Percentiles rank a stretch among this genome's conserved stretches.
Conservation (phyloP, 2,888 invertebrate genomes). For the Notodonta dromedarius region DNA sequence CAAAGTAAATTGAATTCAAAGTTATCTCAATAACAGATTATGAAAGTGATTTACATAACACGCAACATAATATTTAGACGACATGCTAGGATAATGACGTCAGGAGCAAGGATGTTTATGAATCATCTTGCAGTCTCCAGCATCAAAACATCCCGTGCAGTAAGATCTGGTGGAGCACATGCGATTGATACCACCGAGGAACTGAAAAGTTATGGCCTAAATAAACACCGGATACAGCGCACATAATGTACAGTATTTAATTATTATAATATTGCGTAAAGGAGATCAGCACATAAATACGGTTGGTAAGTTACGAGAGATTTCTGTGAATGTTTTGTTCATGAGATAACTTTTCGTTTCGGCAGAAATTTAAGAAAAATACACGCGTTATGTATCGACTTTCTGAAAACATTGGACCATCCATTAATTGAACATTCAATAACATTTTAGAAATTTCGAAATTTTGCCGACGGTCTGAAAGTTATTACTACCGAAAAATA, state of each 20-base stretch:
- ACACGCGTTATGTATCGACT: background rate
- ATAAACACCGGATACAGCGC: constrained; percentile 28
- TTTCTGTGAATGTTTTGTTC: background rate
- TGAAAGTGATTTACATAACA: constrained; percentile 1
- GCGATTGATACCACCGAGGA: constrained; percentile 13
- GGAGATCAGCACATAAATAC: background rate
- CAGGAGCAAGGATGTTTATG: background rate
- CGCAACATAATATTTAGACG: background rate
- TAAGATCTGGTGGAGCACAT: constrained; percentile 9
- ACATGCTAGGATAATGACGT: background rate
- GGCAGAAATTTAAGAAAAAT: background rate
- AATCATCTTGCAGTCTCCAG: constrained; percentile 13
- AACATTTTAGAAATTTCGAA: no score
- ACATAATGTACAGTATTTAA: constrained; percentile 14
- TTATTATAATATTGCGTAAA: background rate
- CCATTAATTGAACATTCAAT: background rate
- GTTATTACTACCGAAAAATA: background rate
- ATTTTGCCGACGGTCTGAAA: no score
- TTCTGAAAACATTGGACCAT: background rate
- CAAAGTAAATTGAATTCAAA: background rate
- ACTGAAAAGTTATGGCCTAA: constrained; percentile 25
- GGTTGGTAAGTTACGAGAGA: background rate
- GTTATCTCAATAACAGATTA: background rate
- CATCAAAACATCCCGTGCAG: constrained; percentile 46
- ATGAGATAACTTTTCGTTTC: background rate